phyloP scores from a whole-genome alignment of 2,888 invertebrate species.

The Amphipoea lucens region DNA sequence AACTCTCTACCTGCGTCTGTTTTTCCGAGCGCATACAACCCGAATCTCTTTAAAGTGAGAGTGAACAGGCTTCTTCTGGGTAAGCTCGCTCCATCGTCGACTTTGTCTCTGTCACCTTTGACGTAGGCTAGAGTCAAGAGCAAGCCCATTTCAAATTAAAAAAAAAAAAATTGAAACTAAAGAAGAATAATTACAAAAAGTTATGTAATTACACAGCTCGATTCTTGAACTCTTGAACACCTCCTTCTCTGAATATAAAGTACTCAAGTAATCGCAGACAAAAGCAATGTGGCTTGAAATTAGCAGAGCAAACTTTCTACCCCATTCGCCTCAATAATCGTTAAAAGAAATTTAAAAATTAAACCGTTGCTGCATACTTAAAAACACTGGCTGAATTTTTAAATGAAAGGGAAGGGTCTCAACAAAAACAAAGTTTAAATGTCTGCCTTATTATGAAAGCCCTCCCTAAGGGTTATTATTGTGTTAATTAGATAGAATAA shows the following conservation, averaged over 20 bases:
- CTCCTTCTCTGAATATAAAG: conserved; percentile 12
- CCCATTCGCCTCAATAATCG: conserved; percentile 29
- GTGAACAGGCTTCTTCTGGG: too few species aligned
- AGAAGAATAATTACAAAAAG: neutral
- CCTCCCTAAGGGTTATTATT: conserved; percentile 75
- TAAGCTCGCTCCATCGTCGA: too few species aligned
- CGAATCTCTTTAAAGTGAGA: too few species aligned
- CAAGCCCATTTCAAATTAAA: too few species aligned
- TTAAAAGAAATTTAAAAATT: conserved; percentile 38
- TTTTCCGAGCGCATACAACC: too few species aligned
- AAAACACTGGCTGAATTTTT: conserved; percentile 42
- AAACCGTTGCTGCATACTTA: conserved; percentile 36
- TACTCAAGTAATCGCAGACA: conserved; percentile 7
- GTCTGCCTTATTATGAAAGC: conserved; percentile 69
- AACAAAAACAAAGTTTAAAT: conserved; percentile 72
- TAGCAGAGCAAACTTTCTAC: conserved; percentile 15
- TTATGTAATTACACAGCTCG: neutral
- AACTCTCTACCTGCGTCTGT: too few species aligned
- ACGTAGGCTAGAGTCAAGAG: too few species aligned
- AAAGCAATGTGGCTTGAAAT: conserved; percentile 34
- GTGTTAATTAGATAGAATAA: conserved; percentile 79
- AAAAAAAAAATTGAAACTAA: too few species aligned
- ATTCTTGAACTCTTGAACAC: conserved; percentile 9
- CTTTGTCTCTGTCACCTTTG: too few species aligned
- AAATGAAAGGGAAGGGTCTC: conserved; percentile 18